Conservation (phyloP, 2,797 vertebrate genomes). For the Danio choprae region DNA sequence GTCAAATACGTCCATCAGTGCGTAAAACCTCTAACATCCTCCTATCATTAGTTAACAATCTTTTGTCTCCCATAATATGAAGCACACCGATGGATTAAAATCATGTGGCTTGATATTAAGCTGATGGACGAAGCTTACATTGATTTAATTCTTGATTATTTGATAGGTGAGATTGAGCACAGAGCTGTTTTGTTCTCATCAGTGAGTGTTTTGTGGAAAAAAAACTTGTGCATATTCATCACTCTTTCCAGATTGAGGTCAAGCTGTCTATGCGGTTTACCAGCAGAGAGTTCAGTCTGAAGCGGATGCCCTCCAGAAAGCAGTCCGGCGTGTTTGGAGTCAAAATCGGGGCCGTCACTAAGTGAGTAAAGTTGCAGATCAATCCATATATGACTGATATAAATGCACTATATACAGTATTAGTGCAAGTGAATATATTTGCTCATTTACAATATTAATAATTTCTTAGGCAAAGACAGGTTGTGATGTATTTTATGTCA, state of each 20-base stretch:
- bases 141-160: conserved; percentile 30
- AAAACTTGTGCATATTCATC: conserved; percentile 2
- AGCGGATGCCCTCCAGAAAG: conserved; percentile 93
- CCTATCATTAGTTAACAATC: neutral
- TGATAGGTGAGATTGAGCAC: conserved; percentile 26
- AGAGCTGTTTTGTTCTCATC: conserved; percentile 39
- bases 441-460: too few relatives aligned
- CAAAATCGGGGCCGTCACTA: conserved; percentile 95
- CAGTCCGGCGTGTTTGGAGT: conserved; percentile 96
- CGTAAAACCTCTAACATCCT: neutral
- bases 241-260: conserved; percentile 87
- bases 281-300: conserved; percentile 96
- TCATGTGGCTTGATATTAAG: conserved; percentile 28
- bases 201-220: conserved; percentile 8
- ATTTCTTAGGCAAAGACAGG: too few relatives aligned
- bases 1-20: too few relatives aligned
- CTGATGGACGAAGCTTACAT: conserved; percentile 26
- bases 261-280: conserved; percentile 97
- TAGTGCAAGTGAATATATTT: neutral
- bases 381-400: neutral
- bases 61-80: neutral
- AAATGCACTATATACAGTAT: neutral
- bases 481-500: too few relatives aligned
- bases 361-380: conserved; percentile 80
- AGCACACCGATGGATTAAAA: conserved; percentile 28